These are phyloP conservation scores for Lampris megalopsis DNA, from an alignment of 2,113 vertebrate genomes.

Conservation along the genomic window DNA sequence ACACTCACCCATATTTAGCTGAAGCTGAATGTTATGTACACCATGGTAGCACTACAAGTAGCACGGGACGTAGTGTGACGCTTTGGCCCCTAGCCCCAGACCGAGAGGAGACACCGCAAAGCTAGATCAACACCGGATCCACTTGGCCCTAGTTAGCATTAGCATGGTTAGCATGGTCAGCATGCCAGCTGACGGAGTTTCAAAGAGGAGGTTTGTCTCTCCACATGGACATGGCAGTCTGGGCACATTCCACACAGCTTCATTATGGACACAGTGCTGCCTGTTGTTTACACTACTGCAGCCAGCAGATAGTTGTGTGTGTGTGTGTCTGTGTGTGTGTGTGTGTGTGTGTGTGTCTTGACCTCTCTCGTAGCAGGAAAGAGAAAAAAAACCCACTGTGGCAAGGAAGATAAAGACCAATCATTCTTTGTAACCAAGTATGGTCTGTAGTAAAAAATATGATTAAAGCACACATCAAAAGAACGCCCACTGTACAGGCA, in stretches of 20 bases:
- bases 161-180: conserved; percentile 45
- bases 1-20: conserved; percentile 3
- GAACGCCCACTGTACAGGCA: neutral
- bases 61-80: neutral
- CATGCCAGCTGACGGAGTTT: conserved; percentile 63
- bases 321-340: conserved; percentile 11
- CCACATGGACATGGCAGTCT: conserved; percentile 39
- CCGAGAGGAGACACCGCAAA: conserved; percentile 63
- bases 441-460: conserved; percentile 4
- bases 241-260: conserved; percentile 52
- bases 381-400: conserved; percentile 5
- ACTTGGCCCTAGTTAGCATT: conserved; percentile 54
- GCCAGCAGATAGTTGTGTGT: conserved; percentile 15
- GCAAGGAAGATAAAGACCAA: conserved; percentile 11
- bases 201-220: conserved; percentile 44
- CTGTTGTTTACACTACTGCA: conserved; percentile 57
- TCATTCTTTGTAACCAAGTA: neutral
- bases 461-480: neutral
- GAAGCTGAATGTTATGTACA: neutral
- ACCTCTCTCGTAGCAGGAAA: conserved; percentile 4
- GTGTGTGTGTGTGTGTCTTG: conserved; percentile 8
- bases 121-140: conserved; percentile 38
- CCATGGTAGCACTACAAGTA: conserved; percentile 1
- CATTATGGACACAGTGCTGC: conserved; percentile 51
- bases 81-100: conserved; percentile 41